Evolutionary conservation across 1,140 invertebrate species (phyloP).

Genomic region (Drosophila equinoxialis): DNA sequence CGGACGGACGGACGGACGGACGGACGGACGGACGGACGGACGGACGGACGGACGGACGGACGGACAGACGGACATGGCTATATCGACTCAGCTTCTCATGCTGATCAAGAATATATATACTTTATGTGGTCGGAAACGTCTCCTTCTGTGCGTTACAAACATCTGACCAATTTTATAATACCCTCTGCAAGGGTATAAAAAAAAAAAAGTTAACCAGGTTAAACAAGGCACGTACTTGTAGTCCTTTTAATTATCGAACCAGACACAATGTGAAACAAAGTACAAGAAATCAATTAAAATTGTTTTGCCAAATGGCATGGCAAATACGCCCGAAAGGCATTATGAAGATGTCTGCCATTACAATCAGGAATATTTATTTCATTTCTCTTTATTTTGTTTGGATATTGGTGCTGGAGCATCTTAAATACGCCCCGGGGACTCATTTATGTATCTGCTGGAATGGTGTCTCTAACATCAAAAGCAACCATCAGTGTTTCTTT

Average conservation of each 20-base stretch:
- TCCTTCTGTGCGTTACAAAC: no score
- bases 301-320: slow-evolving; percentile 41
- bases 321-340: slow-evolving; percentile 34
- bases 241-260: slow-evolving; percentile 52
- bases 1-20: no score
- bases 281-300: slow-evolving; percentile 68
- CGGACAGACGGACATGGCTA: no score
- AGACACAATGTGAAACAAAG: slow-evolving; percentile 35
- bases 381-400: neutral
- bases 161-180: no score
- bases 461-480: slow-evolving; percentile 36
- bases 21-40: no score
- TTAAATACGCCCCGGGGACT: slow-evolving; percentile 64
- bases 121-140: no score
- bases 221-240: slow-evolving; percentile 17
- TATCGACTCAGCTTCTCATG: no score
- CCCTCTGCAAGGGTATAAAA: no score
- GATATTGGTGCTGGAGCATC: slow-evolving; percentile 5
- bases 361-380: slow-evolving; percentile 15
- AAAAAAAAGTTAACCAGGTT: slow-evolving; percentile 23
- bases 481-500: slow-evolving; percentile 22
- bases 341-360: slow-evolving; percentile 32
- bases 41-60: no score
- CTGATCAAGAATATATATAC: no score
- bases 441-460: slow-evolving; percentile 45